These are phyloP conservation scores for Ganaspis sp. DNA, from an alignment of 1,140 invertebrate species.

Conservation along the genomic window DNA sequence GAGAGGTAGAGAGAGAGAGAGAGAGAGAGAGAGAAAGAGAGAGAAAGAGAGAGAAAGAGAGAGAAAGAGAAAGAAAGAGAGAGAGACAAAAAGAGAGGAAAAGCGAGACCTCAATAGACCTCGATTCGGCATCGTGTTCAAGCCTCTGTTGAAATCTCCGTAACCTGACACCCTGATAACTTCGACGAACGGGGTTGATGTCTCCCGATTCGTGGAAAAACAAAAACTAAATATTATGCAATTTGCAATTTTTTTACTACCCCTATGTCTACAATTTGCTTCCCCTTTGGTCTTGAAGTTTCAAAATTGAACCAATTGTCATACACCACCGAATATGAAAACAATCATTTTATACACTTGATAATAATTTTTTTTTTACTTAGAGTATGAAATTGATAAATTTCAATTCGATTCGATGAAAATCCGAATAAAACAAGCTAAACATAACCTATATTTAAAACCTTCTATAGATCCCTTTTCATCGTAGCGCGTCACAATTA, in stretches of 20 bases:
- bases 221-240: not conserved
- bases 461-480: no score
- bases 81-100: constrained; percentile 3
- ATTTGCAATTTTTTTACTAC: not conserved
- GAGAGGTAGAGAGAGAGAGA: not conserved
- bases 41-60: not conserved
- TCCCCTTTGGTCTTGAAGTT: not conserved
- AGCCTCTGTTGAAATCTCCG: constrained; percentile 63
- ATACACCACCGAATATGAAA: no score
- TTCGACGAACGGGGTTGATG: constrained; percentile 66
- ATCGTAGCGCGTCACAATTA: no score
- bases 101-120: constrained; percentile 45
- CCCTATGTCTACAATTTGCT: not conserved
- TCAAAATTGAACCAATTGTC: no score
- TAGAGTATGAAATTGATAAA: no score
- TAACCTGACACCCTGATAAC: constrained; percentile 59
- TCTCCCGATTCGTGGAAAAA: constrained; percentile 54
- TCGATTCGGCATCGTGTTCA: constrained; percentile 55
- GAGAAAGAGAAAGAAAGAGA: no score
- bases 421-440: no score
- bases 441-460: no score
- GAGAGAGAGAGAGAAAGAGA: constrained; percentile 35
- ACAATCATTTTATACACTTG: no score
- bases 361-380: no score
- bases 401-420: no score